Percentiles rank a stretch among this genome's conserved stretches.
Evolutionary conservation across 1,140 invertebrate species (phyloP).

Genomic region (Trissolcus basalis): DNA sequence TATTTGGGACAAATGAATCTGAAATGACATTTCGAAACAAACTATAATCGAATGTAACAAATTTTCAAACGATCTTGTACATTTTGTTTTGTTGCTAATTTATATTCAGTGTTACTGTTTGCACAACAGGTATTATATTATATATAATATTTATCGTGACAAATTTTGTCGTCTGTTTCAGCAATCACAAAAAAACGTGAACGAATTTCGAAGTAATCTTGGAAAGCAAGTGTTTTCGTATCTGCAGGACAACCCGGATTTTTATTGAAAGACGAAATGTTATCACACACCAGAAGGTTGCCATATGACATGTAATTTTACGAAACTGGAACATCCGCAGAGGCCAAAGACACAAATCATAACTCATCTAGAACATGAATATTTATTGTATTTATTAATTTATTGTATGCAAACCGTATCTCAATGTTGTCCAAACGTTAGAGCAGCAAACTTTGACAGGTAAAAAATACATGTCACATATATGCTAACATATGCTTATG

Average conservation of each 20-base stretch:
- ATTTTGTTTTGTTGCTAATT: background rate
- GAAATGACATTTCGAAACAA: background rate
- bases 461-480: too few species aligned
- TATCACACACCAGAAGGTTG: slow-evolving; percentile 19
- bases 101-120: background rate
- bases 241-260: slow-evolving; percentile 70
- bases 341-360: slow-evolving; percentile 56
- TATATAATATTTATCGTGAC: background rate
- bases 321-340: slow-evolving; percentile 33
- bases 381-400: slow-evolving; percentile 60
- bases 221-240: slow-evolving; percentile 67
- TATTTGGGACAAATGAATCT: background rate
- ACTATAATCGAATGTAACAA: background rate
- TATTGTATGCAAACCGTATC: slow-evolving; percentile 12
- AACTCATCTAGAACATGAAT: slow-evolving; percentile 22
- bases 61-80: background rate
- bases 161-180: slow-evolving; percentile 49
- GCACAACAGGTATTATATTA: background rate
- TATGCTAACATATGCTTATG: too few species aligned
- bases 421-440: too few species aligned
- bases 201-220: slow-evolving; percentile 67
- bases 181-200: slow-evolving; percentile 67
- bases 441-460: too few species aligned
- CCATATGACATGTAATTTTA: slow-evolving; percentile 25
- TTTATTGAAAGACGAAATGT: slow-evolving; percentile 48